A percentile compares a stretch with the other conserved stretches of the same genome.
These are phyloP conservation scores for Ostrea edulis DNA, from an alignment of 1,140 invertebrate species.

Conservation along the genomic window DNA sequence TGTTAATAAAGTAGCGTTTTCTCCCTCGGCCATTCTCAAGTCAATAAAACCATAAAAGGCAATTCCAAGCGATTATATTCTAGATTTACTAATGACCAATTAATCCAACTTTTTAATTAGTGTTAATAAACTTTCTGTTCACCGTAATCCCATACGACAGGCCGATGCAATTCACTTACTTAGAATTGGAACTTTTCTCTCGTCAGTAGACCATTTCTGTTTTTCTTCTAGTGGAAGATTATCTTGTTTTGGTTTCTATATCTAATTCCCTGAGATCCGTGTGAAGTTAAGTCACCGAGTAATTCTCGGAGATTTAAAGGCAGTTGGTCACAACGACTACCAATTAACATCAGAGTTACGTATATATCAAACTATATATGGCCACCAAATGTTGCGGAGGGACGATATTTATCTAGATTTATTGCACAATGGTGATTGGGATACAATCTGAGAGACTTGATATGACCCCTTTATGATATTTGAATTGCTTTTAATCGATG, in stretches of 20 bases:
- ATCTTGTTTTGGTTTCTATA: neutral
- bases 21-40: constrained; percentile 21
- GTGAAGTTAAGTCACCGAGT: neutral
- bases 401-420: constrained; percentile 17
- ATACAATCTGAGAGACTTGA: neutral
- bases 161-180: neutral
- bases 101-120: neutral
- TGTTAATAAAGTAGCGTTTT: neutral
- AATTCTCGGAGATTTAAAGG: constrained; percentile 18
- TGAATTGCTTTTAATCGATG: constrained; percentile 5
- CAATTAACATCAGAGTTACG: neutral
- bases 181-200: neutral
- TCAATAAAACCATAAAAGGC: neutral
- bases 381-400: neutral
- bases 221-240: neutral
- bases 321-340: neutral
- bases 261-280: neutral
- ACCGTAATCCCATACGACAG: neutral
- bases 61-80: neutral
- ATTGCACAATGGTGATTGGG: constrained; percentile 1
- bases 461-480: constrained; percentile 23
- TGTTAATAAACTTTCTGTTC: neutral
- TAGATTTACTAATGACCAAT: neutral
- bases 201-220: neutral
- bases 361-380: neutral